phyloP scores from a whole-genome alignment of 2,797 vertebrate genomes.

The Novumbra hubbsi region DNA sequence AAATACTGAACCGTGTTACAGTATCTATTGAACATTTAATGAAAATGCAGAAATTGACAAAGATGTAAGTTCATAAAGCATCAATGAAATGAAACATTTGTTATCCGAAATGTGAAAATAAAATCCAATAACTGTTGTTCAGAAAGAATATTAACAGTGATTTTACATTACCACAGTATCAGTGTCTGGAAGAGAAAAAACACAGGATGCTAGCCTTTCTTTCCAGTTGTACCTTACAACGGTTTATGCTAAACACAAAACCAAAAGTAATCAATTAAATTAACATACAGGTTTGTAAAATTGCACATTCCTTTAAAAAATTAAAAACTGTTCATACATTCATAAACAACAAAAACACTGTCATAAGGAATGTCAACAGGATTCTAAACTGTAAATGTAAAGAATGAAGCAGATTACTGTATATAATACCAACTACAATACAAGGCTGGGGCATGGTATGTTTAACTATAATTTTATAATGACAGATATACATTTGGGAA shows the following conservation, averaged over 20 bases:
- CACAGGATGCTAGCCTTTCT: not conserved
- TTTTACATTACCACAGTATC: not conserved
- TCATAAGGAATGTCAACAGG: constrained; percentile 1
- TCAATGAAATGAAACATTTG: not conserved
- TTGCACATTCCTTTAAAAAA: constrained; percentile 33
- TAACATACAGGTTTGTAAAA: not conserved
- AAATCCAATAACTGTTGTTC: too few relatives aligned
- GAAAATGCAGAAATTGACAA: not conserved
- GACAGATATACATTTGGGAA: not conserved
- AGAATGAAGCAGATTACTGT: not conserved
- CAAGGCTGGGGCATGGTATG: not conserved
- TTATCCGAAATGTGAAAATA: not conserved
- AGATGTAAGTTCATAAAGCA: not conserved
- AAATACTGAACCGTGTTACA: not conserved
- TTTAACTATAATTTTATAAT: not conserved
- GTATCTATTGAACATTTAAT: not conserved
- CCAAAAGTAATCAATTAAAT: not conserved
- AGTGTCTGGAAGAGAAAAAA: not conserved
- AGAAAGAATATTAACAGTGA: not conserved
- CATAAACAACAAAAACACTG: not conserved
- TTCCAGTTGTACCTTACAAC: not conserved
- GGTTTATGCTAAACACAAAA: not conserved
- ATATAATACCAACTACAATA: not conserved
- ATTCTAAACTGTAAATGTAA: not conserved
- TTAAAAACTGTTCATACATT: not conserved